phyloP scores from a whole-genome alignment of 2,113 vertebrate genomes.

The Paedocypris sp. region DNA sequence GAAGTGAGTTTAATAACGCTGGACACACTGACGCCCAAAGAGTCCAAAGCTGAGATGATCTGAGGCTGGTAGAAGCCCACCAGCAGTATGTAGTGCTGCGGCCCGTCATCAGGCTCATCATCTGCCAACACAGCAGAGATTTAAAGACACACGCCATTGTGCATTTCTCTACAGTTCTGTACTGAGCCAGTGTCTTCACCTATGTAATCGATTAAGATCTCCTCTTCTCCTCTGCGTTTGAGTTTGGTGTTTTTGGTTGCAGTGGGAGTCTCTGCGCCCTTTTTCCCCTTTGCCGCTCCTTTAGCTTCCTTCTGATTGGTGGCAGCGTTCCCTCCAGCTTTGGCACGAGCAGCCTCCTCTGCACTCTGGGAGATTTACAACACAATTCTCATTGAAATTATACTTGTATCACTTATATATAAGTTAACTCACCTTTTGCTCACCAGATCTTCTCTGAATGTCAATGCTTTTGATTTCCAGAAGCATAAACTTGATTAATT shows the following conservation, averaged over 20 bases:
- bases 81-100: constrained; percentile 79
- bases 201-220: constrained; percentile 50
- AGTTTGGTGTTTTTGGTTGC: constrained; percentile 60
- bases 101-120: constrained; percentile 86
- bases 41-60: constrained; percentile 62
- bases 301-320: constrained; percentile 54
- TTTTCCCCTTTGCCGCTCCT: constrained; percentile 51
- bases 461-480: constrained; percentile 69
- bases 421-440: constrained; percentile 54
- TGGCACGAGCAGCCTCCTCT: constrained; percentile 48
- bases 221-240: constrained; percentile 63
- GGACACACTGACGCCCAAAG: constrained; percentile 69
- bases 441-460: constrained; percentile 56
- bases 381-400: no score
- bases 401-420: no score
- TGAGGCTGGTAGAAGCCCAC: constrained; percentile 70
- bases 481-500: constrained; percentile 82
- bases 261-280: constrained; percentile 10
- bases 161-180: no score
- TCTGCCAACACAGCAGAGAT: constrained; percentile 54
- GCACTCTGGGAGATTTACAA: constrained; percentile 49
- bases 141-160: background rate
- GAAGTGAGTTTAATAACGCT: constrained; percentile 74
- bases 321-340: constrained; percentile 16
- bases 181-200: constrained; percentile 51